Evolutionary conservation across 2,797 vertebrate genomes (phyloP).

Genomic region (Enteromius thamalakanensis): DNA sequence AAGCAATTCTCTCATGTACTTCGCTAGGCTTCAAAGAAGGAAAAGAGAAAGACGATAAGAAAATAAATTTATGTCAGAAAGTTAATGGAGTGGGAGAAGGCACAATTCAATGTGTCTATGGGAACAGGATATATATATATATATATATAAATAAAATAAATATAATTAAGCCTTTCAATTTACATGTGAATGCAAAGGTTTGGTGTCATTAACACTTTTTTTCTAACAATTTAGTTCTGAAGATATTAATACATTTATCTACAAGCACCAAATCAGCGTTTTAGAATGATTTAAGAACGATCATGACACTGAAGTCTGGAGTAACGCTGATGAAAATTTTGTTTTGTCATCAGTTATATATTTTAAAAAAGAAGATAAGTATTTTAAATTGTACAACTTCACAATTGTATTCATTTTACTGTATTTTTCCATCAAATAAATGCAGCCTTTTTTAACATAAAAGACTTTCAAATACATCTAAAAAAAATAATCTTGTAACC

Average conservation of each 20-base stretch:
- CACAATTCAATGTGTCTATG: conserved; percentile 84
- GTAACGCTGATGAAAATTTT: background rate
- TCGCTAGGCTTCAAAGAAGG: conserved; percentile 79
- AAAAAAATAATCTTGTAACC: background rate
- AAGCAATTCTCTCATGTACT: conserved; percentile 69
- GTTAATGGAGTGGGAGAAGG: conserved; percentile 69
- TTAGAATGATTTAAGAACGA: background rate
- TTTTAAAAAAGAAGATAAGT: background rate
- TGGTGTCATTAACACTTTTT: background rate
- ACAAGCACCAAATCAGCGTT: background rate
- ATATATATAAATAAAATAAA: conserved; percentile 35
- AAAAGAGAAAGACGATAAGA: conserved; percentile 48
- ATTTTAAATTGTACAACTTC: background rate
- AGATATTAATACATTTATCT: background rate
- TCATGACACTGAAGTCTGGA: background rate
- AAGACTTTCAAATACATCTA: background rate
- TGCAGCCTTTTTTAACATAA: background rate
- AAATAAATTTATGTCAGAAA: conserved; percentile 54
- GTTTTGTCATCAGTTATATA: background rate
- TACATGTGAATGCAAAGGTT: conserved; percentile 66
- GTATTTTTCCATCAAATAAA: background rate
- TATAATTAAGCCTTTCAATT: conserved; percentile 69
- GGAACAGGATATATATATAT: conserved; percentile 77
- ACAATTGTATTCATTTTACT: background rate
- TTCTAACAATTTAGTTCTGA: background rate